Evolutionary conservation across 2,797 vertebrate species (phyloP).

Genomic region (Atherinosoma microstoma): DNA sequence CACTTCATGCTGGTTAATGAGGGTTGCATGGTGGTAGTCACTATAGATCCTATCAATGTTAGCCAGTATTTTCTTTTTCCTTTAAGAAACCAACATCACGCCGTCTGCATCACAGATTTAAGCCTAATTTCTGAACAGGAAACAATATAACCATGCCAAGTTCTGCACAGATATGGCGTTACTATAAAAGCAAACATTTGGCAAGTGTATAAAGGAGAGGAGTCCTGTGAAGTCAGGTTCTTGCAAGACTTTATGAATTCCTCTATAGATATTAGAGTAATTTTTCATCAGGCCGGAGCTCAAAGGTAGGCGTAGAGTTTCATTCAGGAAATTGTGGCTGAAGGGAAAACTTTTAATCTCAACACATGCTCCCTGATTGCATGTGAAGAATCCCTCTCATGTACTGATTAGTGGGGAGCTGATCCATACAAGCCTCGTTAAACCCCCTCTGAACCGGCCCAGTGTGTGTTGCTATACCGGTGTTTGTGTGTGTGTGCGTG

Average conservation of each 20-base stretch:
- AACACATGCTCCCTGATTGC: conserved; percentile 38
- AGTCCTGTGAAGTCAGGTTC: neutral
- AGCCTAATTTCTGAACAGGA: neutral
- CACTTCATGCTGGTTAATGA: conserved; percentile 68
- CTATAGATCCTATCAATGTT: conserved; percentile 60
- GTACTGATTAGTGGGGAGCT: conserved; percentile 59
- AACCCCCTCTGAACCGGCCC: conserved; percentile 34
- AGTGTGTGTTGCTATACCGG: conserved; percentile 7
- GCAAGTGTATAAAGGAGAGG: too few species aligned
- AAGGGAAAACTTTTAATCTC: conserved; percentile 47
- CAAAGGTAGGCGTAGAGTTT: conserved; percentile 24
- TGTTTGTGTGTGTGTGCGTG: conserved; percentile 19
- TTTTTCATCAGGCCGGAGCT: conserved; percentile 6
- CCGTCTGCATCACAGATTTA: conserved; percentile 12
- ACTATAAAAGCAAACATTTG: neutral
- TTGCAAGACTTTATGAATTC: neutral
- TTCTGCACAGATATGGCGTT: neutral
- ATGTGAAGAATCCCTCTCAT: conserved; percentile 66
- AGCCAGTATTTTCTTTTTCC: conserved; percentile 13
- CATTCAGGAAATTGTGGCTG: conserved; percentile 38
- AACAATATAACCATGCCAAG: neutral
- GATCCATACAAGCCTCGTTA: conserved; percentile 62
- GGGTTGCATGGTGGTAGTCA: conserved; percentile 57
- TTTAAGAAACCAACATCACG: conserved; percentile 32
- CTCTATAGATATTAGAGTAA: conserved; percentile 15